Evolutionary conservation across 2,113 vertebrate genomes (phyloP).

Genomic region (Numida meleagris): DNA sequence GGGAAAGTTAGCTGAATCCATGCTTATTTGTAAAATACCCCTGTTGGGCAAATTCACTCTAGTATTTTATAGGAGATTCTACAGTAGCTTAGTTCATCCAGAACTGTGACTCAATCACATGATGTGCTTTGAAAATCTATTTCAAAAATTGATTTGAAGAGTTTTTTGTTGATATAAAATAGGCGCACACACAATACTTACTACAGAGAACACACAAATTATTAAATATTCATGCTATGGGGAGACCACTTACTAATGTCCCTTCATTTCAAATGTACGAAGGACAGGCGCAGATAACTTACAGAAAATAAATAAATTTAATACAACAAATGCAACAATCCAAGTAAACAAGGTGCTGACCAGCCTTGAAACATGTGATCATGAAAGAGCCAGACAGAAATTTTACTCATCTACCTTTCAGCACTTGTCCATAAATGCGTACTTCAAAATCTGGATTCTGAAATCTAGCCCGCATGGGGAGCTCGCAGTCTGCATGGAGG

Average conservation of each 20-base stretch:
- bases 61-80: background rate
- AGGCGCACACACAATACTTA: background rate
- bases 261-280: constrained; percentile 2
- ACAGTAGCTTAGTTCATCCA: background rate
- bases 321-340: background rate
- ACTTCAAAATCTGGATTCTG: background rate
- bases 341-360: background rate
- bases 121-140: background rate
- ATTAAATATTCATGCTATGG: constrained; percentile 40
- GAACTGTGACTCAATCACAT: background rate
- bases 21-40: background rate
- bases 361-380: background rate
- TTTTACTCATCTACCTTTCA: background rate
- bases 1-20: background rate
- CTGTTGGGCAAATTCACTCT: background rate
- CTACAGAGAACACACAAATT: background rate
- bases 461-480: background rate
- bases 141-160: background rate
- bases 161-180: background rate
- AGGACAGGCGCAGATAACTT: background rate
- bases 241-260: background rate
- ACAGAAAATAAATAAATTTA: background rate
- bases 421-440: background rate
- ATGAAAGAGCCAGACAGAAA: background rate
- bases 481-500: background rate